These are phyloP conservation scores for Saguinus midas DNA, from an alignment of 2,113 vertebrate genomes.

Conservation along the genomic window DNA sequence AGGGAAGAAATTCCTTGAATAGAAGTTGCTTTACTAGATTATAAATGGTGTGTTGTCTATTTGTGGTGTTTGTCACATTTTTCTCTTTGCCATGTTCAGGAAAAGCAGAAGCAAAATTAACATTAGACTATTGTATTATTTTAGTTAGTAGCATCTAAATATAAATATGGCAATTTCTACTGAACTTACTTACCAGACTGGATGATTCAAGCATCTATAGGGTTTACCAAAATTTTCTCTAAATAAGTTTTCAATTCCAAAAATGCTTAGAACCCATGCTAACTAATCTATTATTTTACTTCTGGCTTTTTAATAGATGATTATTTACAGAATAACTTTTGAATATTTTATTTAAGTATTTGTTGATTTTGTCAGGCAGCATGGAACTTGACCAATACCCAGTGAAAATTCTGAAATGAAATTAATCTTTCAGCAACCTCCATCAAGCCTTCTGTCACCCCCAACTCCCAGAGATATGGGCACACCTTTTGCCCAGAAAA, in stretches of 20 bases:
- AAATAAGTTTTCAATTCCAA: constrained; percentile 17
- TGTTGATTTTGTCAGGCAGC: neutral
- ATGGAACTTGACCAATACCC: neutral
- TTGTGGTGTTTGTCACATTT: neutral
- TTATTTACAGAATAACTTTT: constrained; percentile 21
- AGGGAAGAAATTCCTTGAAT: neutral
- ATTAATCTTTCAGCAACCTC: constrained; percentile 55
- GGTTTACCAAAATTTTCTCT: neutral
- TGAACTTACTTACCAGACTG: constrained; percentile 34
- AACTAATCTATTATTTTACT: constrained; percentile 2
- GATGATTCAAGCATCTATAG: neutral
- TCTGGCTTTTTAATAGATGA: neutral
- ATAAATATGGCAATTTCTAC: constrained; percentile 79
- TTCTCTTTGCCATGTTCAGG: constrained; percentile 79
- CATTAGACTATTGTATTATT: constrained; percentile 75
- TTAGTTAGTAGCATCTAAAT: constrained; percentile 81
- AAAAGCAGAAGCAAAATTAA: constrained; percentile 81
- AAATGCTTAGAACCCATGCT: neutral
- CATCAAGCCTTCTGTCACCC: constrained; percentile 49
- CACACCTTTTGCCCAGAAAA: constrained; percentile 66
- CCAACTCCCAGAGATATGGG: constrained; percentile 57
- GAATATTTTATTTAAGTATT: constrained; percentile 2
- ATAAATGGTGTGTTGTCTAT: neutral
- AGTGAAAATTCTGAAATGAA: constrained; percentile 64
- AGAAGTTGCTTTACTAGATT: constrained; percentile 49